These are phyloP conservation scores for Teleogryllus oceanicus DNA, from an alignment of 2,888 invertebrate species.

Conservation along the genomic window DNA sequence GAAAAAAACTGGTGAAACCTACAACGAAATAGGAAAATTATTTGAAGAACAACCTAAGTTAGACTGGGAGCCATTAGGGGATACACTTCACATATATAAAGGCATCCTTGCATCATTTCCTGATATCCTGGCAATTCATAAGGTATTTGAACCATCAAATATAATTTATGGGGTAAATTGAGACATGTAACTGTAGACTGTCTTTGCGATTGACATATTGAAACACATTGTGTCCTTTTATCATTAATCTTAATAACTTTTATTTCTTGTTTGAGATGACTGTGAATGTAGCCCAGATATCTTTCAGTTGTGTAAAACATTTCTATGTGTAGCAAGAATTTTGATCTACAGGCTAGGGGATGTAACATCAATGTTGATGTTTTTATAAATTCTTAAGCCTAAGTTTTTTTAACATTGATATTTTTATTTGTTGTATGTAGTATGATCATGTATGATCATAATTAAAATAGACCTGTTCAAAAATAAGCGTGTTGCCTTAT, in stretches of 20 bases:
- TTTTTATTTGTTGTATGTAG: too few species aligned
- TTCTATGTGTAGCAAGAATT: too few species aligned
- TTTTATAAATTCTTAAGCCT: too few species aligned
- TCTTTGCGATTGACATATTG: neutral
- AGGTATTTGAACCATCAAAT: constrained; percentile 51
- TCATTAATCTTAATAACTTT: neutral
- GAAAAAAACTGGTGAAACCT: constrained; percentile 82
- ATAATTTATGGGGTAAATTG: neutral
- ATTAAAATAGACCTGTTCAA: too few species aligned
- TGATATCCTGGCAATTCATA: constrained; percentile 84
- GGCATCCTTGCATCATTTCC: constrained; percentile 89
- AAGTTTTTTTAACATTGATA: too few species aligned
- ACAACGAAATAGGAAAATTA: constrained; percentile 82
- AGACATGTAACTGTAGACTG: neutral
- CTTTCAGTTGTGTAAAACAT: too few species aligned
- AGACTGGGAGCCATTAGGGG: constrained; percentile 87
- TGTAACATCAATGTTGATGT: too few species aligned
- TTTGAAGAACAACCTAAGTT: constrained; percentile 86
- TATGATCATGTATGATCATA: too few species aligned
- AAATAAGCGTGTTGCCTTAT: too few species aligned
- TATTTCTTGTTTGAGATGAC: neutral
- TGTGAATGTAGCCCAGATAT: too few species aligned
- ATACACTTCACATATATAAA: constrained; percentile 90
- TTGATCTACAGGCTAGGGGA: too few species aligned
- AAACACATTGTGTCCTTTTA: neutral